Percentiles rank a stretch among this genome's conserved stretches.
These are phyloP conservation scores for Pteromalus puparum DNA, from an alignment of 1,140 invertebrate species.

Conservation along the genomic window DNA sequence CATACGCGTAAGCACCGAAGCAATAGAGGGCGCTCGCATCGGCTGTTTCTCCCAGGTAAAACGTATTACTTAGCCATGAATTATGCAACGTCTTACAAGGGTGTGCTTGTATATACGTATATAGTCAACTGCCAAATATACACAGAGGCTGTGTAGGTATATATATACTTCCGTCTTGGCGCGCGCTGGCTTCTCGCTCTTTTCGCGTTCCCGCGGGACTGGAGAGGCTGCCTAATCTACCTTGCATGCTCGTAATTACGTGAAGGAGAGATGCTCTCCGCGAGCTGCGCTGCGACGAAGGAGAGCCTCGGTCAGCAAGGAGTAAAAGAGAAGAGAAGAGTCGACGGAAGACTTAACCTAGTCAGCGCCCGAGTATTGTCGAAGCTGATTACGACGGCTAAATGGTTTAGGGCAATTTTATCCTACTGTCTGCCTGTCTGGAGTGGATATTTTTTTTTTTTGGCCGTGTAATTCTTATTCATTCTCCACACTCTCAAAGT, in stretches of 20 bases:
- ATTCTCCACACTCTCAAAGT: neutral
- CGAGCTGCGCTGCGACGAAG: neutral
- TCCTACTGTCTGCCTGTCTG: neutral
- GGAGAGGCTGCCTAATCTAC: constrained; percentile 47
- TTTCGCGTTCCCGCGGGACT: constrained; percentile 30
- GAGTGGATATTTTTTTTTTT: neutral
- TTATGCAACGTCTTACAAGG: constrained; percentile 64
- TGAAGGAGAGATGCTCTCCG: constrained; percentile 14
- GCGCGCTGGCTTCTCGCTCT: constrained; percentile 9
- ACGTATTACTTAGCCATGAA: constrained; percentile 72
- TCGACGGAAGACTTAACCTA: constrained; percentile 45
- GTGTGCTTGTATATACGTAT: constrained; percentile 11
- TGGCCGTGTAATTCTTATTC: neutral
- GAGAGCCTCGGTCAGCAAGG: neutral
- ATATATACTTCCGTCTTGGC: neutral
- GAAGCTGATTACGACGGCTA: constrained; percentile 50
- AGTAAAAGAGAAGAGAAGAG: neutral
- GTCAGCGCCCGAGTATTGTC: constrained; percentile 47
- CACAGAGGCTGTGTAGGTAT: neutral
- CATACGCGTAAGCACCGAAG: neutral
- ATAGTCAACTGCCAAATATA: constrained; percentile 56
- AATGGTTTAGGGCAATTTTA: constrained; percentile 47
- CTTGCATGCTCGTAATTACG: constrained; percentile 53
- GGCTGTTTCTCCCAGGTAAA: constrained; percentile 55
- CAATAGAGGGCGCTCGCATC: neutral